These are phyloP conservation scores for Odontamblyopus rebecca DNA, from an alignment of 2,797 vertebrate species.

Conservation along the genomic window DNA sequence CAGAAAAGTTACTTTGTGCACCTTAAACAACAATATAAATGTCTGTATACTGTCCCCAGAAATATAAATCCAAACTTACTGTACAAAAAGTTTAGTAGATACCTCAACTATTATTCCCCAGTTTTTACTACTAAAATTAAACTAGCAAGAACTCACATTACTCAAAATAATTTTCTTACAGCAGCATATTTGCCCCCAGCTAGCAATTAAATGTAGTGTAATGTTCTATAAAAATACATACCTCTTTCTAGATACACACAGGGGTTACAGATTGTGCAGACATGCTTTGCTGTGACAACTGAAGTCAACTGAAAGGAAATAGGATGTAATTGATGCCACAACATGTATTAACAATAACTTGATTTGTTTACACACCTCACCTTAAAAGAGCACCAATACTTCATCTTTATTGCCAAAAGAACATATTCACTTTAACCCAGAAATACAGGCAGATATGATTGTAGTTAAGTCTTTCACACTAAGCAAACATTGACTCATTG, in stretches of 20 bases:
- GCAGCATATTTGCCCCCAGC: background rate
- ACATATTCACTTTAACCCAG: conserved; percentile 21
- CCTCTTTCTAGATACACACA: background rate
- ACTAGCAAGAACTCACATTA: background rate
- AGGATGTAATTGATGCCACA: background rate
- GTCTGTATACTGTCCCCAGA: too few relatives aligned
- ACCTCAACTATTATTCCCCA: too few relatives aligned
- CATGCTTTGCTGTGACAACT: background rate
- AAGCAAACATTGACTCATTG: conserved; percentile 53
- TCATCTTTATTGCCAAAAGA: conserved; percentile 12
- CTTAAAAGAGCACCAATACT: background rate
- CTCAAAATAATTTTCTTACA: background rate
- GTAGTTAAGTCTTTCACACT: conserved; percentile 53
- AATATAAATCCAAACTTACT: too few relatives aligned
- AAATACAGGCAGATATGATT: conserved; percentile 23
- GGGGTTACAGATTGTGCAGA: background rate
- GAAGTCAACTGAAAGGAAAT: background rate
- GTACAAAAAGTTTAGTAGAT: too few relatives aligned
- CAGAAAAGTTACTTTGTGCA: too few relatives aligned
- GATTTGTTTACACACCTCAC: conserved; percentile 4
- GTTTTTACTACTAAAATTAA: too few relatives aligned
- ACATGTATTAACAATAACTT: conserved; percentile 7
- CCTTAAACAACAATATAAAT: too few relatives aligned
- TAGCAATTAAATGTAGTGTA: background rate
- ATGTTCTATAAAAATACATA: background rate